These are phyloP conservation scores for Lacanobia wlatinum DNA, from an alignment of 2,888 invertebrate species.

Conservation along the genomic window DNA sequence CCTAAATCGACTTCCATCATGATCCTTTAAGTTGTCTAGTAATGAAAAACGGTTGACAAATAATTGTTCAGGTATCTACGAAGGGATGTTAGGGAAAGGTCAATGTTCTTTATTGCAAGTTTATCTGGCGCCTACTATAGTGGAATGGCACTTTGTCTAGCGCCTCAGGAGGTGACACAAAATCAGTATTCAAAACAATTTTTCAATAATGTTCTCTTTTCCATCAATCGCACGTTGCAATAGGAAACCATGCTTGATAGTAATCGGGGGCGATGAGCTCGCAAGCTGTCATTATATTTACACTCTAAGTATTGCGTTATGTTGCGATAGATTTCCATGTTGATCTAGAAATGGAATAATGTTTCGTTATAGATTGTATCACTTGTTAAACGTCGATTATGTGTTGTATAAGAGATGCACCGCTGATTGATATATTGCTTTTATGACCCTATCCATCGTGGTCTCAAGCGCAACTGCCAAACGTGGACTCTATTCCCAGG, in stretches of 20 bases:
- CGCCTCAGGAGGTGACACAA: too few relatives aligned
- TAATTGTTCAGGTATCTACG: too few relatives aligned
- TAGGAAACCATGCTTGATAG: constrained; percentile 38
- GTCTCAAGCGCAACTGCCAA: too few relatives aligned
- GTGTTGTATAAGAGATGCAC: constrained; percentile 5
- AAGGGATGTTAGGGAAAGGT: too few relatives aligned
- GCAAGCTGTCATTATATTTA: constrained; percentile 43
- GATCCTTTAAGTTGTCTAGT: too few relatives aligned
- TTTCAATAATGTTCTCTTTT: neutral
- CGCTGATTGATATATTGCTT: neutral
- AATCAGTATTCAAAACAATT: too few relatives aligned
- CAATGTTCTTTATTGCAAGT: too few relatives aligned
- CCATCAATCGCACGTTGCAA: constrained; percentile 25
- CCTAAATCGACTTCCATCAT: too few relatives aligned
- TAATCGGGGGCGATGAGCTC: constrained; percentile 42
- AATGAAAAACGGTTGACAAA: too few relatives aligned
- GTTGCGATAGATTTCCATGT: constrained; percentile 35
- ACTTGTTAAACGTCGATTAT: constrained; percentile 13
- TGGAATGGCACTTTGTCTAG: too few relatives aligned
- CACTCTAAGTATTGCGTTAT: constrained; percentile 38
- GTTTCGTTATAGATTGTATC: constrained; percentile 19
- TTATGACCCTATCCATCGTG: neutral
- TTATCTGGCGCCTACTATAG: too few relatives aligned
- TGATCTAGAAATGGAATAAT: constrained; percentile 31
- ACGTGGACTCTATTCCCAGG: too few relatives aligned